Percentiles rank a stretch among this genome's conserved stretches.
Conservation (phyloP, 2,888 invertebrate genomes). For the Orchesellides sinensis region DNA sequence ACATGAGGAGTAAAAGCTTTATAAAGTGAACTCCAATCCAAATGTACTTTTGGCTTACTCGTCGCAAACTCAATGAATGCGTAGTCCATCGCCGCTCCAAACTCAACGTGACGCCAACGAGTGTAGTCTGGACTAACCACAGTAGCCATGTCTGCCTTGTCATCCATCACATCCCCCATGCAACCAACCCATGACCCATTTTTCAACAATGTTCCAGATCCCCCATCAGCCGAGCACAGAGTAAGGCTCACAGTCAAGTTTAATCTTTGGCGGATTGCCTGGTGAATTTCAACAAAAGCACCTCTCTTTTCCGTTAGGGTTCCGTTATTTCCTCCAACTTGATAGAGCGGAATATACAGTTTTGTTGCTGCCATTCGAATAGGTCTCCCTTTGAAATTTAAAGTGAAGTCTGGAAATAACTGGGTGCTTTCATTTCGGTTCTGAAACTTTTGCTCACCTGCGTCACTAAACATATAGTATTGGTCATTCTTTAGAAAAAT, state of each 20-base stretch:
- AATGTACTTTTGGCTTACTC: neutral
- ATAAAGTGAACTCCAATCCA: slow-evolving; percentile 38
- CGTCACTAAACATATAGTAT: neutral
- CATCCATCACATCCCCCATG: slow-evolving; percentile 23
- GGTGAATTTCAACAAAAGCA: neutral
- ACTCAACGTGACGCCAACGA: slow-evolving; percentile 12
- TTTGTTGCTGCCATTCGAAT: slow-evolving; percentile 26
- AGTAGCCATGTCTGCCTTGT: slow-evolving; percentile 18
- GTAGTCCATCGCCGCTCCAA: slow-evolving; percentile 2
- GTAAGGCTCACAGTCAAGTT: slow-evolving; percentile 1
- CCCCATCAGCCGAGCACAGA: slow-evolving; percentile 8
- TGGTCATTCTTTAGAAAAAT: neutral
- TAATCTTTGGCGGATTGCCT: slow-evolving; percentile 1
- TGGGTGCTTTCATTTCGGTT: neutral
- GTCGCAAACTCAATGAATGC: slow-evolving; percentile 10
- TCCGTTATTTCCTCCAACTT: neutral
- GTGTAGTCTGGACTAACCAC: neutral
- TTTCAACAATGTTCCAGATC: slow-evolving; percentile 15
- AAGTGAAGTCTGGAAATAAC: slow-evolving; percentile 19
- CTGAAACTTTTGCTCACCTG: neutral
- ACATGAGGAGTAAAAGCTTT: neutral
- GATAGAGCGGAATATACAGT: slow-evolving; percentile 1
- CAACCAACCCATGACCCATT: slow-evolving; percentile 44
- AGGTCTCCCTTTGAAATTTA: neutral
- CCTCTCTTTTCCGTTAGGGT: neutral